Evolutionary conservation across 2,797 vertebrate genomes (phyloP).

Genomic region (Coregonus suidteri): DNA sequence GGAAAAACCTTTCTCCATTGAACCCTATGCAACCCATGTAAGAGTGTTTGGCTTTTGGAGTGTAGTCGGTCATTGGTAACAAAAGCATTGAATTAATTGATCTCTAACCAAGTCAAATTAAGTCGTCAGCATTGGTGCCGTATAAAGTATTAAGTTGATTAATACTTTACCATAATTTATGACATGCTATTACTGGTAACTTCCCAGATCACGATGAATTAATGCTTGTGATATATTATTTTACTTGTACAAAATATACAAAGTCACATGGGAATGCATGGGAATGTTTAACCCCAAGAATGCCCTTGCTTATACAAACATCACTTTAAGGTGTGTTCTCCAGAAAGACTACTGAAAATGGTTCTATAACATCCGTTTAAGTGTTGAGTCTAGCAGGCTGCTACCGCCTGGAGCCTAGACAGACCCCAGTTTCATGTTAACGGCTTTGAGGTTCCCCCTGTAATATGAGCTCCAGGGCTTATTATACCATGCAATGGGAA

Average conservation of each 20-base stretch:
- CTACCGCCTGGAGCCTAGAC: constrained; percentile 56
- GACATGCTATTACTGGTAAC: background rate
- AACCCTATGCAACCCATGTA: background rate
- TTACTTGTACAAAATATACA: constrained; percentile 33
- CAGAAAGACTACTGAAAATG: constrained; percentile 31
- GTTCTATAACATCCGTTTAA: constrained; percentile 56
- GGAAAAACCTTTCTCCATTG: background rate
- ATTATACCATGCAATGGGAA: constrained; percentile 46
- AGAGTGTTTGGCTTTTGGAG: background rate
- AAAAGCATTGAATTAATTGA: background rate
- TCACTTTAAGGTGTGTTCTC: constrained; percentile 27
- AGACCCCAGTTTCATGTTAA: constrained; percentile 48
- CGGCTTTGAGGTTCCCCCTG: constrained; percentile 55
- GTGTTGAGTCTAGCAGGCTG: constrained; percentile 68
- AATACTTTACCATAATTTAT: constrained; percentile 24
- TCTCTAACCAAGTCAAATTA: constrained; percentile 7
- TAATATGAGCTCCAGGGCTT: constrained; percentile 64
- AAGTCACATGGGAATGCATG: constrained; percentile 31
- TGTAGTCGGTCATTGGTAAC: background rate
- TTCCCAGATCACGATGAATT: constrained; percentile 2
- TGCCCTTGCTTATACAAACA: constrained; percentile 21
- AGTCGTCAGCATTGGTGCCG: constrained; percentile 4
- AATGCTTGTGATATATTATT: constrained; percentile 26
- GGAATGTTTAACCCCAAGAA: constrained; percentile 34
- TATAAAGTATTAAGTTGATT: too few species aligned